phyloP scores from a whole-genome alignment of 2,797 vertebrate genomes.

The Hydrocynus forskahlii region DNA sequence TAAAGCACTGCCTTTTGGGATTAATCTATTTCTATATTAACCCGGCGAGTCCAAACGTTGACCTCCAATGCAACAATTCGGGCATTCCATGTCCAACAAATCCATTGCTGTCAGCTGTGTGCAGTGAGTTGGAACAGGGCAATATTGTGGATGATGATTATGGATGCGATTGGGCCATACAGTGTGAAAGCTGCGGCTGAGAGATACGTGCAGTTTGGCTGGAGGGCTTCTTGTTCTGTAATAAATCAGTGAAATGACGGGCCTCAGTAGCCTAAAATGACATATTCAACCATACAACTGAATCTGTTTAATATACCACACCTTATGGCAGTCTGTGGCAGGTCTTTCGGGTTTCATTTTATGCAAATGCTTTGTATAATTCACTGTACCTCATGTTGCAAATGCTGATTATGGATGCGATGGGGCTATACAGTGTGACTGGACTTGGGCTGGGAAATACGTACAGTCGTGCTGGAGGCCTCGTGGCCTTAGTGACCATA shows the following conservation, averaged over 20 bases:
- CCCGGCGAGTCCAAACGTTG: slow-evolving; percentile 34
- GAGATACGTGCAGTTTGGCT: slow-evolving; percentile 57
- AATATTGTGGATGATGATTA: slow-evolving; percentile 70
- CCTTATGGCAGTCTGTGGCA: slow-evolving; percentile 31
- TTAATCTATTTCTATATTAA: slow-evolving; percentile 45
- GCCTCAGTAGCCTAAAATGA: slow-evolving; percentile 60
- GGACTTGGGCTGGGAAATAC: neutral
- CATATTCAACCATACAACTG: neutral
- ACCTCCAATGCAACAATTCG: slow-evolving; percentile 34
- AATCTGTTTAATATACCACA: slow-evolving; percentile 45
- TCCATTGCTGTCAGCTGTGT: slow-evolving; percentile 60
- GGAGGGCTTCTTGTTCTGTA: slow-evolving; percentile 59
- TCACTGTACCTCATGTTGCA: neutral
- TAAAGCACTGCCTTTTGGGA: slow-evolving; percentile 32
- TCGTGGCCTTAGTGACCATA: neutral
- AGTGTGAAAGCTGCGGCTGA: slow-evolving; percentile 21
- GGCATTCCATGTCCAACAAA: slow-evolving; percentile 40
- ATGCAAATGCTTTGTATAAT: neutral
- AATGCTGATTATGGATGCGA: neutral
- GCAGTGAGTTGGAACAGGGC: slow-evolving; percentile 71
- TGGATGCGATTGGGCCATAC: slow-evolving; percentile 47
- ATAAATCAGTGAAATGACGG: slow-evolving; percentile 78
- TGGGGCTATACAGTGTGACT: neutral
- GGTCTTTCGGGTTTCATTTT: neutral
- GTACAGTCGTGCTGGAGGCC: neutral